Evolutionary conservation across 2,888 invertebrate genomes (phyloP), one percentile per base, ranked within the genome.

Genomic region (Teleogryllus oceanicus): DNA sequence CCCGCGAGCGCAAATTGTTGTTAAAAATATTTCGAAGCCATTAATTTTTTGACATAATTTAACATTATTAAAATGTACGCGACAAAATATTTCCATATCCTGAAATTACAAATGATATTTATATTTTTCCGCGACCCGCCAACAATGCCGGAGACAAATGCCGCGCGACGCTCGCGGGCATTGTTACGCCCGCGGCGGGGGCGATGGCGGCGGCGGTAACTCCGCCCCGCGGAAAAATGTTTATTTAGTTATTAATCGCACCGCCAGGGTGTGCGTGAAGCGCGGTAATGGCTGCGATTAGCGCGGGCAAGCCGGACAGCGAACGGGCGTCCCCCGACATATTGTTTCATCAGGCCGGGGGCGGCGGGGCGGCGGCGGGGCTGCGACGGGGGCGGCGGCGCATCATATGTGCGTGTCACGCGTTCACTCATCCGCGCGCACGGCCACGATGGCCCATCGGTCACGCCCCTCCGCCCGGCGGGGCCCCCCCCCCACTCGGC

Each of bases 21-120:
- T 62, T 62, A 62, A 62, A 62, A 62, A 62, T 62, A 62, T 62
- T 62, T 62, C 62, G n/a, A 62, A 62, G 16, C 62, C 62, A 62
- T 62, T 62, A 62, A 62, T 62, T 62, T 62, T 62, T 62, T 62
- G 62, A 62, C 62, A n/a, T 62, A 62, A 62, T 62, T 62, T 18
- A 62, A 62, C 62, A 62, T 62, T 62, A 62, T 62, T 62, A 62
- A 62, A 62, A 62, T 62, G 62, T 62, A 62, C 62, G n/a, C 16
- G 62, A 62, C 62, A n/a, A 62, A 62, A 62, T 62, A 62, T 62
- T 62, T 62, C 62, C 62, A 62, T 62, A 62, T 62, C n/a, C 16
- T 62, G 62, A 62, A 62, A 62, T 62, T 62, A 62, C 62, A 62
- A 62, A 62, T 62, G 62, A 62, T 62, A 62, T 62, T 62, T 62